A percentile compares a stretch with the other conserved stretches of the same genome.
Conservation (phyloP, 2,888 invertebrate genomes). For the Aphodius granarius region DNA sequence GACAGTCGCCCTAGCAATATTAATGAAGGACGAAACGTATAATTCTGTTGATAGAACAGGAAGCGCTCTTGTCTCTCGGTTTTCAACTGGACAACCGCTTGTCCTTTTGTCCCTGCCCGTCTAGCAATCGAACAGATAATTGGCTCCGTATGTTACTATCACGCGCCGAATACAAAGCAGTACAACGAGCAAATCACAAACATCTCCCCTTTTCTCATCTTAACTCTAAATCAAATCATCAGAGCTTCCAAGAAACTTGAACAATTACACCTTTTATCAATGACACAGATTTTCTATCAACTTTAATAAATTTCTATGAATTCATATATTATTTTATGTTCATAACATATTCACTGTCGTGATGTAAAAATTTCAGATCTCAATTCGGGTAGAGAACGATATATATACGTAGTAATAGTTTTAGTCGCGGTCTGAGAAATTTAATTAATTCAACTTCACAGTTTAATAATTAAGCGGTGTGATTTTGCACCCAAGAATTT, state of each 20-base stretch:
- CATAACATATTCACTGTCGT: no score
- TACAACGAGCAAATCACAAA: constrained; percentile 22
- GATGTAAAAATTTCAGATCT: no score
- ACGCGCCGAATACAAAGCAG: constrained; percentile 46
- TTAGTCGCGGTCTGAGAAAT: neutral
- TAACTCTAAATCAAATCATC: neutral
- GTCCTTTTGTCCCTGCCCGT: constrained; percentile 41
- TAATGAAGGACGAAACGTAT: constrained; percentile 33
- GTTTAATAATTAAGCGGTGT: neutral
- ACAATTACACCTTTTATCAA: neutral
- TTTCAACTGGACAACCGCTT: constrained; percentile 23
- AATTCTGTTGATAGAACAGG: constrained; percentile 35
- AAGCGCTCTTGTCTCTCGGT: constrained; percentile 21
- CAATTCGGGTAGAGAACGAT: no score
- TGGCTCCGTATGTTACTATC: constrained; percentile 47
- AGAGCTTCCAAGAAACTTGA: neutral
- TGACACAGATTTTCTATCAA: no score
- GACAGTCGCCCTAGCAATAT: constrained; percentile 31
- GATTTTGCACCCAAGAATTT: neutral
- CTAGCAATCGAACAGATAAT: constrained; percentile 47
- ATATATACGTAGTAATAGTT: no score
- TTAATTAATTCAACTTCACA: neutral
- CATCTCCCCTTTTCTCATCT: neutral
- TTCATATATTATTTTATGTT: no score
- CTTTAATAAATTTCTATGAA: no score